Percentiles rank a stretch among this genome's conserved stretches.
Evolutionary conservation across 2,888 invertebrate species (phyloP).

Genomic region (Cylindroiulus punctatus): DNA sequence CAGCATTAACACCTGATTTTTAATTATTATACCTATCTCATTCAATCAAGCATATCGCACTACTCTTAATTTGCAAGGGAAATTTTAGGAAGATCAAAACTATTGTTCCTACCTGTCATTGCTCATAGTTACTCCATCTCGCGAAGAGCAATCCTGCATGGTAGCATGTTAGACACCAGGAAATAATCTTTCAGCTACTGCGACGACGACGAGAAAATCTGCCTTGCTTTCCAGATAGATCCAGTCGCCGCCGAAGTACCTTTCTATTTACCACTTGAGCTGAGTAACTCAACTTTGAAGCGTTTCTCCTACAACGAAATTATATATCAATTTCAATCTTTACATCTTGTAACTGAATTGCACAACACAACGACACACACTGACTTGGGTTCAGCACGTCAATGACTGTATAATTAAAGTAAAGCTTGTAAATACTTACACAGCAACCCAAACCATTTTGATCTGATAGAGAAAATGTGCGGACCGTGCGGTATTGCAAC

Average conservation of each 20-base stretch:
- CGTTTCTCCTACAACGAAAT: not conserved
- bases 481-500: conserved; percentile 55
- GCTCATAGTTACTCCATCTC: not conserved
- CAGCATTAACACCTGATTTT: not conserved
- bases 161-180: conserved; percentile 55
- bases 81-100: not conserved
- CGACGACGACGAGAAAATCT: conserved; percentile 55
- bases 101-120: not conserved
- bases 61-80: not conserved
- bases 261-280: conserved; percentile 48
- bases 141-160: conserved; percentile 27
- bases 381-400: not conserved
- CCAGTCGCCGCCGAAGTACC: conserved; percentile 41
- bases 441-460: conserved; percentile 40
- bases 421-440: not conserved
- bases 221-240: conserved; percentile 53
- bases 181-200: conserved; percentile 57
- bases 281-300: not conserved
- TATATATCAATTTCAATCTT: not conserved
- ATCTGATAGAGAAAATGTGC: conserved; percentile 53
- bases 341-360: not conserved
- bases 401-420: not conserved
- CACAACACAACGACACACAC: not conserved
- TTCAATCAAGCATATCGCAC: not conserved
- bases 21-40: not conserved